Percentiles rank a stretch among this genome's conserved stretches.
These are phyloP conservation scores for Cetonia aurata DNA, from an alignment of 2,888 invertebrate species.

Conservation along the genomic window DNA sequence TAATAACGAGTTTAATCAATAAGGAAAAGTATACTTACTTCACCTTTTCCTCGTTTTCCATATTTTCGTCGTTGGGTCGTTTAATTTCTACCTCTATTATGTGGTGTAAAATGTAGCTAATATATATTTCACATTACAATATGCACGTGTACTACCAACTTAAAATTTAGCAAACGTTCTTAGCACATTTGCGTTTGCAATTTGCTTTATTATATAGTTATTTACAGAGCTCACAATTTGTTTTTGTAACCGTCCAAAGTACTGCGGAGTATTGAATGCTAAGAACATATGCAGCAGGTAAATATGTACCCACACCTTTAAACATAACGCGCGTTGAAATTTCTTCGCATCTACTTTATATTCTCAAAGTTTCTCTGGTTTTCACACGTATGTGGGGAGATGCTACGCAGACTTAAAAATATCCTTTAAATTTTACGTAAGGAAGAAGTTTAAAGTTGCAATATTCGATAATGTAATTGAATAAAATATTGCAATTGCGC, in stretches of 20 bases:
- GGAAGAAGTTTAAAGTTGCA: too few relatives aligned
- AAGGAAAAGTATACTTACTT: constrained; percentile 19
- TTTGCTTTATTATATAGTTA: constrained; percentile 7
- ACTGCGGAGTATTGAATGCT: constrained; percentile 22
- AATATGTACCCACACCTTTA: constrained; percentile 16
- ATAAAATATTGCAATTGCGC: too few relatives aligned
- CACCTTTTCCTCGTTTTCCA: constrained; percentile 23
- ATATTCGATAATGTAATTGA: too few relatives aligned
- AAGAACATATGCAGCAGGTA: constrained; percentile 10
- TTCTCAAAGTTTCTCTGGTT: neutral
- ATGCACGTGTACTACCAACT: constrained; percentile 20
- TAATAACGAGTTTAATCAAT: constrained; percentile 1
- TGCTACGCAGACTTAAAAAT: too few relatives aligned
- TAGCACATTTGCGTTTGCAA: constrained; percentile 15
- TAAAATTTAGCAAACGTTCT: constrained; percentile 2
- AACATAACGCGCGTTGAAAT: constrained; percentile 17
- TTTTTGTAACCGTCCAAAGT: constrained; percentile 16
- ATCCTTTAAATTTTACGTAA: too few relatives aligned
- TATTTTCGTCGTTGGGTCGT: constrained; percentile 6
- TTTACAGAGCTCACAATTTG: constrained; percentile 19
- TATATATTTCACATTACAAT: constrained; percentile 24
- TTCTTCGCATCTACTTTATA: constrained; percentile 1
- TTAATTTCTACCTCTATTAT: neutral
- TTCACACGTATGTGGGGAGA: neutral
- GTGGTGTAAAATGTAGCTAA: constrained; percentile 1